Percentiles rank a stretch among this genome's conserved stretches.
phyloP scores from a whole-genome alignment of 2,797 vertebrate genomes.

The Gambelia wislizenii region DNA sequence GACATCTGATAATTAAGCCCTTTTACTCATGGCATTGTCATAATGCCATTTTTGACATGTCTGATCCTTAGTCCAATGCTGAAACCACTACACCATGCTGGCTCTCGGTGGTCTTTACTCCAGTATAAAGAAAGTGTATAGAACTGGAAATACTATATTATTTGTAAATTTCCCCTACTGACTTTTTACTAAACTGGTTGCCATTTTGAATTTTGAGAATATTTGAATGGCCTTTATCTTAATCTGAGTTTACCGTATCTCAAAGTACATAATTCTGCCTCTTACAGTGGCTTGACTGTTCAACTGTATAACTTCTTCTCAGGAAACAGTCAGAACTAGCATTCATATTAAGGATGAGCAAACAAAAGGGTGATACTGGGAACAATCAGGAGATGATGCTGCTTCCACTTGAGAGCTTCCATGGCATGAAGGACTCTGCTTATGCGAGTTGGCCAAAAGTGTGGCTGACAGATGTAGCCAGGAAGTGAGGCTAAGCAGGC shows the following conservation, averaged over 20 bases:
- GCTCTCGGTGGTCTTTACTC: not conserved
- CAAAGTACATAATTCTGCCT: not conserved
- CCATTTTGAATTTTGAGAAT: not conserved
- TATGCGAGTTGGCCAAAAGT: no score
- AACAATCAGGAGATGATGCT: no score
- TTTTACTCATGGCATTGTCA: no score
- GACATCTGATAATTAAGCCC: no score
- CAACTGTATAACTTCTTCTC: not conserved
- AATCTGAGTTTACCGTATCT: not conserved
- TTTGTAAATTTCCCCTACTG: not conserved
- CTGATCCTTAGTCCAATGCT: no score
- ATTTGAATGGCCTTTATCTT: not conserved
- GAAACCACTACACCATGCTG: no score
- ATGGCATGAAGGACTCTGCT: no score
- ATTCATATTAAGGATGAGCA: not conserved
- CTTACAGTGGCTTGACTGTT: not conserved
- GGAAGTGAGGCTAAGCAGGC: no score
- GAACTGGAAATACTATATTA: not conserved
- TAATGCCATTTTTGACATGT: no score
- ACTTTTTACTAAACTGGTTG: not conserved
- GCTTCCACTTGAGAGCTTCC: no score
- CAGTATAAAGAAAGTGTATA: not conserved
- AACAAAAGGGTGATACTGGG: no score
- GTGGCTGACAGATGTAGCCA: no score
- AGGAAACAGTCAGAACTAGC: not conserved